Conservation (phyloP, 2,888 invertebrate genomes). For the Allolobophora icterica region DNA sequence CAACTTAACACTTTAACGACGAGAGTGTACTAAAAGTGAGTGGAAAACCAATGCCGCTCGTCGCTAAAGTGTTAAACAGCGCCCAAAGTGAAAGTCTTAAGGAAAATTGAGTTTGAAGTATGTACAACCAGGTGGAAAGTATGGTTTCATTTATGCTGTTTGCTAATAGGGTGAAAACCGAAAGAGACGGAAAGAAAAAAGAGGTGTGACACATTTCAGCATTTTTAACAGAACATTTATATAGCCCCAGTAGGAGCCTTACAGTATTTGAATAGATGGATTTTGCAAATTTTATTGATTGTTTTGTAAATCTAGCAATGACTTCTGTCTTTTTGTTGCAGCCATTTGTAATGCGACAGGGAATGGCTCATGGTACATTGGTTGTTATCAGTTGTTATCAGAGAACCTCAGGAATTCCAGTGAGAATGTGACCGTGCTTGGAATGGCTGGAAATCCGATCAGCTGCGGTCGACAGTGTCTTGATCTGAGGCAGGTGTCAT, state of each 20-base stretch:
- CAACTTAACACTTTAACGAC: too few relatives aligned
- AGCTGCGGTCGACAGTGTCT: neutral
- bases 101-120: neutral
- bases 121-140: neutral
- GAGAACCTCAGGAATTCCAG: neutral
- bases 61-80: too few relatives aligned
- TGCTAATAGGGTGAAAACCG: neutral
- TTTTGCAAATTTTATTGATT: neutral
- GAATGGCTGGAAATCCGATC: constrained; percentile 2
- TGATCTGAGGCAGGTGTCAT: neutral
- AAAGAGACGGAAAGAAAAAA: too few relatives aligned
- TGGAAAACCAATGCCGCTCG: too few relatives aligned
- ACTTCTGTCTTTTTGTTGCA: neutral
- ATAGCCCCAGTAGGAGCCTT: too few relatives aligned
- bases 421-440: neutral
- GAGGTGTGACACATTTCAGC: too few relatives aligned
- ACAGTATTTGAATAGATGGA: neutral
- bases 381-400: neutral
- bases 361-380: neutral
- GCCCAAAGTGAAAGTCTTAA: neutral
- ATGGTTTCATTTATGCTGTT: neutral
- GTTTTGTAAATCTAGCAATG: neutral
- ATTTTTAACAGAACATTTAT: too few relatives aligned
- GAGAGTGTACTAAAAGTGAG: too few relatives aligned
- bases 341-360: neutral